A percentile compares a stretch with the other conserved stretches of the same genome.
Evolutionary conservation across 2,888 invertebrate genomes (phyloP).

Genomic region (Watsonalla binaria): DNA sequence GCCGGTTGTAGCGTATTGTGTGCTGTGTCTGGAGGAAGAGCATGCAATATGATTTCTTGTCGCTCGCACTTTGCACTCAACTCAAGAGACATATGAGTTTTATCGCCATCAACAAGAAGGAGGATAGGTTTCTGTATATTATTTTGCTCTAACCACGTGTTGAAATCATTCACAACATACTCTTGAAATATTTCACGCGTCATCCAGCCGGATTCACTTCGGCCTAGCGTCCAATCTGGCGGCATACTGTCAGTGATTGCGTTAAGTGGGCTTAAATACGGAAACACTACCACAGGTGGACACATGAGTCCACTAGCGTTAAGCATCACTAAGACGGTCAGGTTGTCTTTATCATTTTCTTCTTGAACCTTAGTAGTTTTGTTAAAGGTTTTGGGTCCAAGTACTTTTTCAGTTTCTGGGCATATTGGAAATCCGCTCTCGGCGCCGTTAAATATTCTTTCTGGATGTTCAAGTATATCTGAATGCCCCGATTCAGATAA

Average conservation of each 20-base stretch:
- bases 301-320: slow-evolving; percentile 20
- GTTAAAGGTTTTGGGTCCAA: slow-evolving; percentile 26
- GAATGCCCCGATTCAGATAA: slow-evolving; percentile 16
- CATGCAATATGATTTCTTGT: slow-evolving; percentile 20
- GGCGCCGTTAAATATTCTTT: slow-evolving; percentile 28
- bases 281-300: slow-evolving; percentile 19
- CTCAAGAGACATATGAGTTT: slow-evolving; percentile 22
- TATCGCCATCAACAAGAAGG: slow-evolving; percentile 25
- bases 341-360: slow-evolving; percentile 27
- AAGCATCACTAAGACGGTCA: slow-evolving; percentile 28
- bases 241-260: slow-evolving; percentile 17
- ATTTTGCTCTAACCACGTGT: slow-evolving; percentile 18
- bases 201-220: slow-evolving; percentile 8
- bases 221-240: slow-evolving; percentile 19
- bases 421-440: slow-evolving; percentile 24
- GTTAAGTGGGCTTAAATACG: slow-evolving; percentile 16
- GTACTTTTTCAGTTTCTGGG: slow-evolving; percentile 27
- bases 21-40: slow-evolving; percentile 26
- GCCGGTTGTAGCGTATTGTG: slow-evolving; percentile 24
- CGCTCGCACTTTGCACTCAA: slow-evolving; percentile 17
- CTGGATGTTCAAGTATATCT: slow-evolving; percentile 24
- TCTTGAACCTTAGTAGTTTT: slow-evolving; percentile 22
- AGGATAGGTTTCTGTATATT: slow-evolving; percentile 18
- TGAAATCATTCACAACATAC: slow-evolving; percentile 24
- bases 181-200: slow-evolving; percentile 21